Evolutionary conservation across 2,113 vertebrate species (phyloP).

Genomic region (Microtus richardsoni): DNA sequence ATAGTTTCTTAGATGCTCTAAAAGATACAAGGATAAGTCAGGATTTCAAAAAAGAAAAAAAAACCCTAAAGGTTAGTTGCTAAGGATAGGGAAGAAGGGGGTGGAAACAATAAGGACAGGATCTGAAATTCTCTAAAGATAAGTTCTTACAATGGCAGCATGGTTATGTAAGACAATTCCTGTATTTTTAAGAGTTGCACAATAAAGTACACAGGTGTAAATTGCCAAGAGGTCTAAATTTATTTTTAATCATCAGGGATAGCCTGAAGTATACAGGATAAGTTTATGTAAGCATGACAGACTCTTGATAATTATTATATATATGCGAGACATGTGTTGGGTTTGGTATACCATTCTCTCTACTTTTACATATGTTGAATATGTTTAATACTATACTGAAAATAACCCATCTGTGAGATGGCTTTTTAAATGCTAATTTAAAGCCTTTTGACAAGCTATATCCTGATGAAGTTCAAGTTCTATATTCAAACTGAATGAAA

Average conservation of each 20-base stretch:
- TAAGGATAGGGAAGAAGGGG: neutral
- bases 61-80: neutral
- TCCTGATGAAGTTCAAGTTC: neutral
- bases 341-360: neutral
- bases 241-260: neutral
- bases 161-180: neutral
- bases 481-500: neutral
- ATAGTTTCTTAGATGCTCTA: neutral
- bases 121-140: neutral
- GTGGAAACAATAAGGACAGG: neutral
- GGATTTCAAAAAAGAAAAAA: neutral
- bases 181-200: neutral
- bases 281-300: neutral
- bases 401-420: neutral
- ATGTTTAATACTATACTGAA: neutral
- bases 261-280: neutral
- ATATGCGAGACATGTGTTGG: neutral
- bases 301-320: neutral
- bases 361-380: neutral
- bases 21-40: neutral
- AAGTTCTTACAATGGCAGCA: neutral
- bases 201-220: neutral
- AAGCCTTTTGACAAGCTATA: neutral
- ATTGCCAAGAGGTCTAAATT: neutral
- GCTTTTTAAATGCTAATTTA: neutral